phyloP scores from a whole-genome alignment of 1,140 invertebrate genomes.

The Latrodectus geometricus region DNA sequence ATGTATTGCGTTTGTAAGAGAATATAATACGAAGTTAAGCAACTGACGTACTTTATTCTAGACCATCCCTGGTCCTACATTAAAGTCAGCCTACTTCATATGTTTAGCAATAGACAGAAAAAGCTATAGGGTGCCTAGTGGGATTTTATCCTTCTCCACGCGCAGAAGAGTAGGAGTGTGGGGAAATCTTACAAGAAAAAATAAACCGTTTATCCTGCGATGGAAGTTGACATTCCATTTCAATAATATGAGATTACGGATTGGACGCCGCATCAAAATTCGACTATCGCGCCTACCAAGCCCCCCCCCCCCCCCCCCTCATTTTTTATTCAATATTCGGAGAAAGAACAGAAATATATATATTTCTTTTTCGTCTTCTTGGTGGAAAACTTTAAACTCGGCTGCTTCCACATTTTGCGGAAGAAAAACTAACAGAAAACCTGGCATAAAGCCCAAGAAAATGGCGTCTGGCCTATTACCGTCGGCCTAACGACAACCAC shows the following conservation, averaged over 20 bases:
- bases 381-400: not conserved
- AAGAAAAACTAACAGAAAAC: slow-evolving; percentile 41
- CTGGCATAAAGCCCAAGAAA: slow-evolving; percentile 56
- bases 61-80: no score
- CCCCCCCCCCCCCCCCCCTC: slow-evolving; percentile 9
- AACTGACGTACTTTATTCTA: no score
- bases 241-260: slow-evolving; percentile 50
- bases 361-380: not conserved
- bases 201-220: slow-evolving; percentile 45
- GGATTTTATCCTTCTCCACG: not conserved
- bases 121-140: no score
- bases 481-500: slow-evolving; percentile 54
- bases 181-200: not conserved
- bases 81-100: no score
- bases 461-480: slow-evolving; percentile 54
- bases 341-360: not conserved
- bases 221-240: slow-evolving; percentile 44
- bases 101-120: no score
- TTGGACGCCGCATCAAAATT: slow-evolving; percentile 37
- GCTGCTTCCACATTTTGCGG: slow-evolving; percentile 6
- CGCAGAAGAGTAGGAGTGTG: not conserved
- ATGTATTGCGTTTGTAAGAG: no score
- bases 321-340: slow-evolving; percentile 62
- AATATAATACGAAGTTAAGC: no score
- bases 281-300: slow-evolving; percentile 28